Base-by-base conservation (phyloP, 2,797 vertebrate genomes). In the Philypnodon macrostomus region DNA sequence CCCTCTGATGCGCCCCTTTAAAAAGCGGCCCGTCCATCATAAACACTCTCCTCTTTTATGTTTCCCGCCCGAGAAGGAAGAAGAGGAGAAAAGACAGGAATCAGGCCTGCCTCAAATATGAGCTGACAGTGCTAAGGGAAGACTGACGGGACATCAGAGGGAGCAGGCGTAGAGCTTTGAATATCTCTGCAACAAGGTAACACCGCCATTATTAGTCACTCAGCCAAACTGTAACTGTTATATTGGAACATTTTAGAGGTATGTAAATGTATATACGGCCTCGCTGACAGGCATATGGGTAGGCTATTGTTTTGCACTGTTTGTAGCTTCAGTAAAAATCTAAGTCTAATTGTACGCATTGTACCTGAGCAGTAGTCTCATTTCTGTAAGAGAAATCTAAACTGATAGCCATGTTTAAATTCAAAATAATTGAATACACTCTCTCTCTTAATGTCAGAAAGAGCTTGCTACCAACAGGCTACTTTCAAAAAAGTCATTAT, bases 21-120 rank as follows among this genome's bases (percentile, higher is more conserved):
- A 82, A 86, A 83, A 84, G 79, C 80, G 75, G 80, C 78, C 84
- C 73, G 78, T 87, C 85, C 81, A 87, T 87, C 85, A 86, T 80
- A 86, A 80, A 79, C 81, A 85, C 75, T 73, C 75, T n/a, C 74
- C 58, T 73, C 79, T 87, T 86, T 86, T 83, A 87, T 84, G 80
- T 83, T 85, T 77, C 70, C 79, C 63, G 76, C 76, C 80, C 47
- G 76, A 73, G 80, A 80, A 54, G 70, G 74, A 72, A 77, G 62
- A 67, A 67, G 74, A n/a, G n/a, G n/a, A n/a, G 27, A 10, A 77
- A 73, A 67, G 74, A 70, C 75, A 77, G 70, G 61, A 85, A 82
- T 85, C 80, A 78, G 70, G 63, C 70, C 64, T 80, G 73, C 79
- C 73, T 82, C 81, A 84, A 83, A 84, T 71, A 70, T 59, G 51